phyloP scores from a whole-genome alignment of 2,113 vertebrate species.

The Podarcis muralis region DNA sequence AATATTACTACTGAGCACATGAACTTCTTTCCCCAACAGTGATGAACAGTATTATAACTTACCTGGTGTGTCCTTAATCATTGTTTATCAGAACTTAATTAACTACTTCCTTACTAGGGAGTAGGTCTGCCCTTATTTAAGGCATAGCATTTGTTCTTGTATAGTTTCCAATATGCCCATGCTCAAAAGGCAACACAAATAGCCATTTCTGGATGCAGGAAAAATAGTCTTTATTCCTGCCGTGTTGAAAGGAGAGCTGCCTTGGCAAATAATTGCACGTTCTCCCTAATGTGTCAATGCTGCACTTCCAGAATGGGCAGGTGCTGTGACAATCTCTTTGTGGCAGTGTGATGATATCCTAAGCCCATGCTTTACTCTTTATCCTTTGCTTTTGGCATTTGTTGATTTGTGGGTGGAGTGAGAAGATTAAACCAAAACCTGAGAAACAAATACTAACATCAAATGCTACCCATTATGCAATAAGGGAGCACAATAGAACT shows the following conservation, averaged over 20 bases:
- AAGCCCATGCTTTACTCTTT: neutral
- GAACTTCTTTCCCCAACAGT: neutral
- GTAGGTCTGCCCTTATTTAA: too few species aligned
- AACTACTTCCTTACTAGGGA: neutral
- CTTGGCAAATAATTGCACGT: neutral
- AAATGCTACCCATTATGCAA: neutral
- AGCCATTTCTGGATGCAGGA: neutral
- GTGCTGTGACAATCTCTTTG: neutral
- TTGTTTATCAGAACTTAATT: neutral
- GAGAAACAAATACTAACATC: neutral
- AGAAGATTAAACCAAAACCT: neutral
- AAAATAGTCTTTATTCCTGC: neutral
- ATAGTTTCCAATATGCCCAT: too few species aligned
- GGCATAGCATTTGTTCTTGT: neutral
- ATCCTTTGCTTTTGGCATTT: neutral
- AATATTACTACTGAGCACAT: neutral
- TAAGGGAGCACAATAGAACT: too few species aligned
- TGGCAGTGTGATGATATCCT: neutral
- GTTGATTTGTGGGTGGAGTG: neutral
- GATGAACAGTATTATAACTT: neutral
- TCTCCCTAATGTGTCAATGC: neutral
- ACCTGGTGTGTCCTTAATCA: neutral
- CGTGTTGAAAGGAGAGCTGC: neutral
- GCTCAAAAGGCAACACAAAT: neutral
- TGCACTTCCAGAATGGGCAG: neutral